phyloP scores from a whole-genome alignment of 2,888 invertebrate genomes.

The Drosophila testacea region DNA sequence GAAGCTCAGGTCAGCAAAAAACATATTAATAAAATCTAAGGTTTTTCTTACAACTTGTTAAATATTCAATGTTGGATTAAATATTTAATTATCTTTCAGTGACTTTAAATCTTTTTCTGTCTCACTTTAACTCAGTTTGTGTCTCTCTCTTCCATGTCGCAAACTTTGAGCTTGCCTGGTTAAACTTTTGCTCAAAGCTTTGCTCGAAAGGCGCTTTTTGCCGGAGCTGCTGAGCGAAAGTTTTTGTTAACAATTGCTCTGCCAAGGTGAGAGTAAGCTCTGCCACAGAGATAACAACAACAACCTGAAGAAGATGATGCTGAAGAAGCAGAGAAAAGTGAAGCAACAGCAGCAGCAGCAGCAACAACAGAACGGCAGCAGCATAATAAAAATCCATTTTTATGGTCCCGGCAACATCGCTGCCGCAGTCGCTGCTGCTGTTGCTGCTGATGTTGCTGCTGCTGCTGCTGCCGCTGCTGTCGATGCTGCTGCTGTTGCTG shows the following conservation, averaged over 20 bases:
- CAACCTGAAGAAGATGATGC: constrained; percentile 25
- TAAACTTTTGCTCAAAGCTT: constrained; percentile 55
- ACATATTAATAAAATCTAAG: no score
- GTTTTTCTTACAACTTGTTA: no score
- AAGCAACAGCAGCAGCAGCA: constrained; percentile 19
- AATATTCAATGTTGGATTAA: background rate
- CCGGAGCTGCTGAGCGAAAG: constrained; percentile 43
- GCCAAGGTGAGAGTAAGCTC: constrained; percentile 68
- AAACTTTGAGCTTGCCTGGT: constrained; percentile 1
- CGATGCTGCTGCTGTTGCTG: background rate
- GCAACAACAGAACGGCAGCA: constrained; percentile 41
- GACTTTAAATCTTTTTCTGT: background rate
- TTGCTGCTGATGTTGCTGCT: constrained; percentile 27
- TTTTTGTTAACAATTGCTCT: constrained; percentile 28
- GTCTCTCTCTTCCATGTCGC: background rate
- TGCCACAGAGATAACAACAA: constrained; percentile 66
- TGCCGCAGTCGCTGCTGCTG: constrained; percentile 32
- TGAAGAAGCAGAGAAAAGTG: constrained; percentile 9
- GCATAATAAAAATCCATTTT: constrained; percentile 80
- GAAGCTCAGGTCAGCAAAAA: no score
- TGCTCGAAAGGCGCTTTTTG: constrained; percentile 26
- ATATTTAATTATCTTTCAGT: background rate
- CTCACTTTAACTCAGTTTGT: background rate
- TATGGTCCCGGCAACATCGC: constrained; percentile 70
- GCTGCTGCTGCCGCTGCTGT: constrained; percentile 6